A percentile compares a stretch with the other conserved stretches of the same genome.
Conservation (phyloP, 2,797 vertebrate species). For the Notolepis coatsorum region DNA sequence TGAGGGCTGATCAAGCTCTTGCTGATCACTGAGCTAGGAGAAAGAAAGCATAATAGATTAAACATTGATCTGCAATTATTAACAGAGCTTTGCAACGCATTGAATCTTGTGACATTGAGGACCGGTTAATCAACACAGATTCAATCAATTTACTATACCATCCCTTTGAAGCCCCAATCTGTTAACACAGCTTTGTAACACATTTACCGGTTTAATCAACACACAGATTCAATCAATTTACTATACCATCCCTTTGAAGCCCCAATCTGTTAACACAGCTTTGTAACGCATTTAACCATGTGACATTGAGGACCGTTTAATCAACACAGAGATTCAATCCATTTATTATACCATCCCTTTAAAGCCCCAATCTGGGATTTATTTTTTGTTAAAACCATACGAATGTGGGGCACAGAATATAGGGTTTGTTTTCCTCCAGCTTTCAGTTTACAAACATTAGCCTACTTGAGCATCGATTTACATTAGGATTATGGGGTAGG, state of each 20-base stretch:
- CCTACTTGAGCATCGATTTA: too few relatives aligned
- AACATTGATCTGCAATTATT: not conserved
- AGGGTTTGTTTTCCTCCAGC: too few relatives aligned
- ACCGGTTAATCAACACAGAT: slow-evolving; percentile 1
- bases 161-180: too few relatives aligned
- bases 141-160: slow-evolving; percentile 8
- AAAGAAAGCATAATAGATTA: slow-evolving; percentile 3
- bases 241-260: too few relatives aligned
- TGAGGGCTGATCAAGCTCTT: too few relatives aligned
- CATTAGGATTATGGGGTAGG: too few relatives aligned
- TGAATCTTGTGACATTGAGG: not conserved
- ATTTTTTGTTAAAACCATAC: too few relatives aligned
- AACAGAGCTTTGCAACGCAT: not conserved
- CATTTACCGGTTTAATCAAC: not conserved
- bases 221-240: slow-evolving; percentile 12
- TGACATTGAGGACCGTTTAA: not conserved
- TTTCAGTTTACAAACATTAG: too few relatives aligned
- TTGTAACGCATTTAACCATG: not conserved
- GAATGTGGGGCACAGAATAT: too few relatives aligned
- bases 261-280: not conserved
- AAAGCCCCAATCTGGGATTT: too few relatives aligned
- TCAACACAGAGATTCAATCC: slow-evolving; percentile 3
- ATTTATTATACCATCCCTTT: slow-evolving; percentile 6
- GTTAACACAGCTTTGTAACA: not conserved
- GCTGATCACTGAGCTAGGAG: slow-evolving; percentile 93